Conservation (phyloP, 2,888 invertebrate species). For the Eupithecia tripunctaria region DNA sequence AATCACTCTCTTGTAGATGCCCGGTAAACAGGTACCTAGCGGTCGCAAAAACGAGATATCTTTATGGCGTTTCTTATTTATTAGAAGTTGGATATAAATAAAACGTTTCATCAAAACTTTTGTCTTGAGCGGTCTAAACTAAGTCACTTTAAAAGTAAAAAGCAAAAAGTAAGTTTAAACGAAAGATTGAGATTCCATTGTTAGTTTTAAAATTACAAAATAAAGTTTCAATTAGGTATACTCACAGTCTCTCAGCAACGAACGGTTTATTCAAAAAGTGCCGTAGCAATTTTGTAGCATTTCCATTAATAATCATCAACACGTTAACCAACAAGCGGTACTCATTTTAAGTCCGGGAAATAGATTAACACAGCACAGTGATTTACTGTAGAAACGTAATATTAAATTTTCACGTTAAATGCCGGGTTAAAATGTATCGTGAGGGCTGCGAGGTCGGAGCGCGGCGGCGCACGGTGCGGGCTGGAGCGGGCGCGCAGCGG, state of each 20-base stretch:
- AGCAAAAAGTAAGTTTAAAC: not conserved
- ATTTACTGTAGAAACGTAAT: conserved; percentile 59
- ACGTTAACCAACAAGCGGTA: conserved; percentile 55
- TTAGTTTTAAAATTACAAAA: not conserved
- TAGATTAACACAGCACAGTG: conserved; percentile 66
- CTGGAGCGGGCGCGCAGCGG: conserved; percentile 69
- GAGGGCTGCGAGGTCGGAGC: conserved; percentile 32
- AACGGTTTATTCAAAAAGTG: conserved; percentile 52
- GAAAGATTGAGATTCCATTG: not conserved
- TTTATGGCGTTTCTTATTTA: not conserved
- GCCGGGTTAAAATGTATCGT: conserved; percentile 58
- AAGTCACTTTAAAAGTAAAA: not conserved
- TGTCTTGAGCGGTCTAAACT: not conserved
- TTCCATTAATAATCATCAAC: conserved; percentile 48
- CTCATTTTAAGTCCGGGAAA: conserved; percentile 53
- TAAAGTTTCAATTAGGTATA: conserved; percentile 41
- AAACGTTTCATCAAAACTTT: not conserved
- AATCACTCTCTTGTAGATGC: conserved; percentile 37
- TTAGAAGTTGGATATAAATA: not conserved
- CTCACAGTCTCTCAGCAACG: conserved; percentile 54
- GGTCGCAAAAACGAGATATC: not conserved
- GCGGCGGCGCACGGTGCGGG: conserved; percentile 49
- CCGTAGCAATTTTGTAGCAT: conserved; percentile 48
- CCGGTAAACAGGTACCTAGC: conserved; percentile 17
- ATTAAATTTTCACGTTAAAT: conserved; percentile 69